Base-by-base conservation (phyloP, 2,113 vertebrate genomes). In the Xenopus laevis region DNA sequence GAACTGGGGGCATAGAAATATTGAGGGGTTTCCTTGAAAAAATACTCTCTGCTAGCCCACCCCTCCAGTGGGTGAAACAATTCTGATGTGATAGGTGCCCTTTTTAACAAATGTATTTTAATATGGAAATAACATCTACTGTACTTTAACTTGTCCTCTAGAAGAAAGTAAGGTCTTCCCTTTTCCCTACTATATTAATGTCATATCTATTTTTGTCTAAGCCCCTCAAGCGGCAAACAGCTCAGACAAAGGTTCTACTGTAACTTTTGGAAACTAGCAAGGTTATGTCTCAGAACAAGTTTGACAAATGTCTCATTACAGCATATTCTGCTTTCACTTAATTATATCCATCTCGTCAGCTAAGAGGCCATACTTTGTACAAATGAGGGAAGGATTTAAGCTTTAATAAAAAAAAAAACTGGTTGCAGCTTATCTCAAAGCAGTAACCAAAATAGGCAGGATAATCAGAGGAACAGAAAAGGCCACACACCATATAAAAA, bases 141-240 rank as follows among this genome's bases (percentile, higher is more conserved):
- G 8, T 55, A 55, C 17, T 9, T 55, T 55, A 16, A 16, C 7
- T 27, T 27, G 4, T 55, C 15, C 53, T n/a, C 53, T n/a, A 16
- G 17, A n/a, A 55, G 57, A 75, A 57, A 57, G 58, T 44, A 47
- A 55, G 59, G 59, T 45, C 65, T 76, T 69, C 73, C 45, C 40
- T 45, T 62, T 63, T 76, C 23, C 60, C 3, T 74, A 21, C n/a
- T 27, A 61, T 33, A 68, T 68, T 59, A 76, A 62, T 63, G 59
- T 61, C 30, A 69, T 62, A 62, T 62, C 58, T 68, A 68, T 61
- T 68, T 75, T 61, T 75, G 65, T 62, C 57, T 44, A 47, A 46
- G 65, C 58, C 73, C 58, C 58, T 75, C 52, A 44, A 63, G 65
- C 67, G 68, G 57, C 21, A 6, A 63, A 69, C 45, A 17, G 2